Evolutionary conservation across 2,797 vertebrate genomes (phyloP).

Genomic region (Sebastes diaconus): DNA sequence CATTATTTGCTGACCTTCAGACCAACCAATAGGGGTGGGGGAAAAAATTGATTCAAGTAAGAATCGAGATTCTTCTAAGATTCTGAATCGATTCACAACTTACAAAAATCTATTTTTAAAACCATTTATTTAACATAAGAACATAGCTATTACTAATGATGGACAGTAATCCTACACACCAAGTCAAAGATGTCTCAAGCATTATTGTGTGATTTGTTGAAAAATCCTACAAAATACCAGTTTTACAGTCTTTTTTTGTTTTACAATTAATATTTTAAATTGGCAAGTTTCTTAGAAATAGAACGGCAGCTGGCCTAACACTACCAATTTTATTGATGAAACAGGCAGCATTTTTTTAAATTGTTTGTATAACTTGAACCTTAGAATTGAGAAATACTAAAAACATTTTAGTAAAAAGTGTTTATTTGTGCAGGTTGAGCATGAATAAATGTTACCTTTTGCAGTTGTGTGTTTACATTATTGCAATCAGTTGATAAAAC

Average conservation of each 20-base stretch:
- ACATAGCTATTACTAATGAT: not conserved
- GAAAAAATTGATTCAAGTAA: no score
- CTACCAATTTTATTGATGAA: not conserved
- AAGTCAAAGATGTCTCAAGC: not conserved
- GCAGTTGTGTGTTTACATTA: no score
- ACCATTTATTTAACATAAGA: no score
- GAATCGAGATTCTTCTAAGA: no score
- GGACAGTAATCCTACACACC: not conserved
- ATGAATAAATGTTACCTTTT: no score
- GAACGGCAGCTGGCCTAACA: fast-evolving
- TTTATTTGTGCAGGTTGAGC: not conserved
- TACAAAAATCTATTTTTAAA: no score
- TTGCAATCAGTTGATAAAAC: no score
- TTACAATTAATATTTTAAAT: no score
- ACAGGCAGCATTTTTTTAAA: fast-evolving
- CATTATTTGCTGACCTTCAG: not conserved
- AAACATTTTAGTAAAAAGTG: not conserved
- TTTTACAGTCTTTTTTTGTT: no score
- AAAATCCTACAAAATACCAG: not conserved
- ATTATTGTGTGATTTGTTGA: not conserved
- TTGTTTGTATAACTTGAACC: not conserved
- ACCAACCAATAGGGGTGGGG: not conserved
- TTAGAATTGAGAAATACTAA: not conserved
- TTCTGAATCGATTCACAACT: no score
- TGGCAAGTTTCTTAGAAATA: no score